Percentiles rank a stretch among this genome's conserved stretches.
These are phyloP conservation scores for Aplodontia rufa DNA, from an alignment of 2,113 vertebrate species.

Conservation along the genomic window DNA sequence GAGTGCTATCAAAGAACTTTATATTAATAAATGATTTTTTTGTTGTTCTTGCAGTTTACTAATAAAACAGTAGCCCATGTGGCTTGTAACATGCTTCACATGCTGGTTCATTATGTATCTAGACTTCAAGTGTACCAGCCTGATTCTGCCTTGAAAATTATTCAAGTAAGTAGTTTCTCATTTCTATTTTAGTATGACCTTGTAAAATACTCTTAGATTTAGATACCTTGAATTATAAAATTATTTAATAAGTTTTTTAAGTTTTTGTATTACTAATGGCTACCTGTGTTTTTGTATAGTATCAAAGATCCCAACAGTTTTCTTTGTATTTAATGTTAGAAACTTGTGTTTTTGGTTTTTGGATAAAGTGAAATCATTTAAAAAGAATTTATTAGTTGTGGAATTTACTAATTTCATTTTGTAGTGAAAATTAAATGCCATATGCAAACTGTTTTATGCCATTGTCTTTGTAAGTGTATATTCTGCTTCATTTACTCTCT, in stretches of 20 bases:
- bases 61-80: conserved; percentile 98
- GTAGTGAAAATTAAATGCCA: background rate
- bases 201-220: conserved; percentile 32
- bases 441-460: background rate
- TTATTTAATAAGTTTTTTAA: background rate
- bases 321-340: conserved; percentile 2
- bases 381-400: background rate
- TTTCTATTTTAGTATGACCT: conserved; percentile 33
- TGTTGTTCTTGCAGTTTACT: conserved; percentile 88
- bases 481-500: conserved; percentile 27
- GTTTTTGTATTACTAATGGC: background rate
- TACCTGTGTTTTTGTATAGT: background rate
- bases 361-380: background rate
- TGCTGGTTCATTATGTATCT: conserved; percentile 94
- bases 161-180: conserved; percentile 90
- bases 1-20: too few species aligned
- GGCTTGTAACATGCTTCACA: conserved; percentile 95
- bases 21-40: background rate
- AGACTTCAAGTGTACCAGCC: conserved; percentile 94
- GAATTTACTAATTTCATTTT: background rate
- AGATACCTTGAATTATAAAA: conserved; percentile 28
- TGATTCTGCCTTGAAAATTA: conserved; percentile 96
- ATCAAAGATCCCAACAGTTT: background rate
- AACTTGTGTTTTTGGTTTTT: background rate
- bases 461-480: background rate